phyloP scores from a whole-genome alignment of 2,888 invertebrate genomes.

The Scaptomyza flava region DNA sequence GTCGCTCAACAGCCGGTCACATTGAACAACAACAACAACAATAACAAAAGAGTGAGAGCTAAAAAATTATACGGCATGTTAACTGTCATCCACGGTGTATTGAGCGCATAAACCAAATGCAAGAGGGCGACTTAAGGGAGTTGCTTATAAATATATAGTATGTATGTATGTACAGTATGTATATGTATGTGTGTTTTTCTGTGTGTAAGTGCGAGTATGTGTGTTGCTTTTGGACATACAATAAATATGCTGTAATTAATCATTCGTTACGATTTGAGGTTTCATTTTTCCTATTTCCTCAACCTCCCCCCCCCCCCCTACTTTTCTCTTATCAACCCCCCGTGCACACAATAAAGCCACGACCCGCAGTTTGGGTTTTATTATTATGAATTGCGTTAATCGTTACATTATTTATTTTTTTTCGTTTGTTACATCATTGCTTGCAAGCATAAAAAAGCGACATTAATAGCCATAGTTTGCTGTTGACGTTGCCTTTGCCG shows the following conservation, averaged over 20 bases:
- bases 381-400: constrained; percentile 68
- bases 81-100: constrained; percentile 55
- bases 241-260: constrained; percentile 47
- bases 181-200: neutral
- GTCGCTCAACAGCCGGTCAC: constrained; percentile 27
- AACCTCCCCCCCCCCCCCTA: neutral
- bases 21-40: constrained; percentile 1
- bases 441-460: constrained; percentile 56
- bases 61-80: constrained; percentile 64
- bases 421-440: constrained; percentile 67
- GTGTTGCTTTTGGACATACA: neutral
- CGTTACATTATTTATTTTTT: constrained; percentile 55
- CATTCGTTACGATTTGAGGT: constrained; percentile 46
- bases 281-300: constrained; percentile 8
- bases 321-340: neutral
- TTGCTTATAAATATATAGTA: constrained; percentile 16
- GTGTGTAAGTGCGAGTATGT: neutral
- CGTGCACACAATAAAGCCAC: constrained; percentile 30
- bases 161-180: constrained; percentile 2
- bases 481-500: constrained; percentile 2
- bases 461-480: constrained; percentile 51
- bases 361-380: constrained; percentile 55
- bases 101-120: constrained; percentile 49
- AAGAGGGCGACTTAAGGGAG: constrained; percentile 31
- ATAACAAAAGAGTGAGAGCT: constrained; percentile 33